These are phyloP conservation scores for Gryllus bimaculatus DNA, from an alignment of 1,140 invertebrate genomes.

Conservation along the genomic window DNA sequence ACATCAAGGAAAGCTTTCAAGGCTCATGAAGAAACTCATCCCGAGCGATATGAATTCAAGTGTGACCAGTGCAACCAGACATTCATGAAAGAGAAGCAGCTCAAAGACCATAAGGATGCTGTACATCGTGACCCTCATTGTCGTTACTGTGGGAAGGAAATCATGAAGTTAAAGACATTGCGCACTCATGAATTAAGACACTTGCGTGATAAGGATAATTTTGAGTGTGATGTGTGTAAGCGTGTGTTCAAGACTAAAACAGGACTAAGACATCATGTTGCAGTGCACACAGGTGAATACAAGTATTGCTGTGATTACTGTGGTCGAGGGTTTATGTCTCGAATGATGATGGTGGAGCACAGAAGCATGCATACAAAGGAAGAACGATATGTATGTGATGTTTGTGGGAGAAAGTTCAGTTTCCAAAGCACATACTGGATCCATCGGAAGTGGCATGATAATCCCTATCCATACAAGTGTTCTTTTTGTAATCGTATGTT, in stretches of 20 bases:
- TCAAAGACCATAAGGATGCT: slow-evolving; percentile 19
- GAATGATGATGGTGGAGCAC: slow-evolving; percentile 25
- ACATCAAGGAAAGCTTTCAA: slow-evolving; percentile 19
- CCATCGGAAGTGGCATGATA: slow-evolving; percentile 27
- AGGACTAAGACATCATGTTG: slow-evolving; percentile 23
- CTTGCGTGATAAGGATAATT: slow-evolving; percentile 12
- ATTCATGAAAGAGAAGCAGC: slow-evolving; percentile 19
- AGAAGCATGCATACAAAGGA: slow-evolving; percentile 25
- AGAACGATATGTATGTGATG: slow-evolving; percentile 25
- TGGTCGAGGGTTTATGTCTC: slow-evolving; percentile 24
- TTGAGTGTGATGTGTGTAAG: slow-evolving; percentile 24
- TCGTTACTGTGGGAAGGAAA: slow-evolving; percentile 22
- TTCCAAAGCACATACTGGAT: slow-evolving; percentile 27
- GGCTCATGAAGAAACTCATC: slow-evolving; percentile 20
- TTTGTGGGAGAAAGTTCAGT: slow-evolving; percentile 25
- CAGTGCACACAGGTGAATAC: slow-evolving; percentile 25
- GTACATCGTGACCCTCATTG: slow-evolving; percentile 21
- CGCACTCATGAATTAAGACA: slow-evolving; percentile 22
- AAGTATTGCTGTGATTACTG: slow-evolving; percentile 26
- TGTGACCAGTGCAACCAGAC: slow-evolving; percentile 18
- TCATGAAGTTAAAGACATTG: slow-evolving; percentile 19
- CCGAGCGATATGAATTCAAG: slow-evolving; percentile 11
- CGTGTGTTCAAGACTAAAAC: slow-evolving; percentile 25
- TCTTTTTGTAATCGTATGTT: slow-evolving; percentile 25
- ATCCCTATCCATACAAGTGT: slow-evolving; percentile 28